These are phyloP conservation scores for Trichopria drosophilae DNA, from an alignment of 2,888 invertebrate genomes.

Conservation along the genomic window DNA sequence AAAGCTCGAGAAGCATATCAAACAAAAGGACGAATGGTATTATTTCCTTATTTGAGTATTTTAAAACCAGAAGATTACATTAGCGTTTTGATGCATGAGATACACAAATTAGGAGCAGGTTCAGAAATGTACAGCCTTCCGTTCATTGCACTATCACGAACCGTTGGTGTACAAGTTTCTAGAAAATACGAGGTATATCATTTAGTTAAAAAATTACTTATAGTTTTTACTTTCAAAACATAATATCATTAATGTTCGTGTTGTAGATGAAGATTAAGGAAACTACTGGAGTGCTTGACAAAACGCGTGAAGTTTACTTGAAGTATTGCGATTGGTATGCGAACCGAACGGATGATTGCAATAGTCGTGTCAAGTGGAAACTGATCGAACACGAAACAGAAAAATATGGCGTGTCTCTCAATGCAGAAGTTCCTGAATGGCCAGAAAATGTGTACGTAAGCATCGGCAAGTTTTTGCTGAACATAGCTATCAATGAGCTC, in stretches of 20 bases:
- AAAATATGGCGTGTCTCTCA: conserved; percentile 52
- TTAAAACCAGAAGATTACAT: conserved; percentile 64
- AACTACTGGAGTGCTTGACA: conserved; percentile 68
- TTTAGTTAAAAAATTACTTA: conserved; percentile 1
- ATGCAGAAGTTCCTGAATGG: conserved; percentile 68
- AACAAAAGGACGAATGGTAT: conserved; percentile 63
- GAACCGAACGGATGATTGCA: conserved; percentile 52
- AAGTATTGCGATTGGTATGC: conserved; percentile 71
- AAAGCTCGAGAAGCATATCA: conserved; percentile 57
- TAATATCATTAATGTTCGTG: conserved; percentile 9
- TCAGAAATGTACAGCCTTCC: conserved; percentile 81
- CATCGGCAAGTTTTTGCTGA: conserved; percentile 84
- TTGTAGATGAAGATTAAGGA: conserved; percentile 70
- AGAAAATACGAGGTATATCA: conserved; percentile 45
- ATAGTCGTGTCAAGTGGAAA: conserved; percentile 73
- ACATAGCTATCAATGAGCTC: conserved; percentile 81
- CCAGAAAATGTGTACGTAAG: conserved; percentile 65
- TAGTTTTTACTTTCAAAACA: conserved; percentile 5
- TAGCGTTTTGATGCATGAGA: conserved; percentile 70
- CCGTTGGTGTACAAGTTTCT: conserved; percentile 64
- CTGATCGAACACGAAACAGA: conserved; percentile 61
- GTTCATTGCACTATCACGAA: conserved; percentile 66
- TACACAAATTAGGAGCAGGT: conserved; percentile 72
- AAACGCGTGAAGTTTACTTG: conserved; percentile 66
- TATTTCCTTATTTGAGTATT: conserved; percentile 74